Evolutionary conservation across 2,113 vertebrate genomes (phyloP), one percentile per base, ranked within the genome.

Genomic region (Burhinus oedicnemus): DNA sequence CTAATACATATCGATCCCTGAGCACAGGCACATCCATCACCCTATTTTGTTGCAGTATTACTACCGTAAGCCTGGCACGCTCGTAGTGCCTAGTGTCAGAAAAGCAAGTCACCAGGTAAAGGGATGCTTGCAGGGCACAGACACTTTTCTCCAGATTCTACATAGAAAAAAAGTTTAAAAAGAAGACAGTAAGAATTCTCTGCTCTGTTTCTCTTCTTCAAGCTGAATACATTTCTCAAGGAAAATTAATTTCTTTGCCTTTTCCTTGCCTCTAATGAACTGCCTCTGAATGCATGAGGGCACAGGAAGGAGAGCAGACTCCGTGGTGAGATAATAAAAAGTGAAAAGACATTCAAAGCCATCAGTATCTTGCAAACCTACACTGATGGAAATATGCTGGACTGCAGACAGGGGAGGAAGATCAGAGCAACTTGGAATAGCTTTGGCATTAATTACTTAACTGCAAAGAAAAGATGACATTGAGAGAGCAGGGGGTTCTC

Each of bases 241-340:
- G 83, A 96, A 97, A 96, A 98, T 95, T 94, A 94, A 96, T 97
- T 97, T 87, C 38, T 96, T 92, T 91, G 57, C 83, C 84, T 97
- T 81, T 93, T 82, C 58, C 61, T 96, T 91, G 90, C 51, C 66
- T 95, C 95, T 96, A 97, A 97, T 82, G 96, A 94, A 82, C 75
- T 88, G 83, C 72, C 70, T 83, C 89, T 87, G 82, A 93, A 93
- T 68, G 71, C 92, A 96, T 62, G 72, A 97, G 83, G 82, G 80
- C 45, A 81, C 72, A 95, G 93, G 72, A 97, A 94, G 79, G 94
- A 97, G 87, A 97, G 45, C 72, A 96, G 80, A 87, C 81, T 87
- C 72, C 44, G 36, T 84, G 65, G 84, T 77, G 80, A 97, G 83
- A 92, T 95, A 96, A 92, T 88, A 89, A 94, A 96, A 95, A 96